Evolutionary conservation across 2,888 invertebrate species (phyloP).

Genomic region (Silvanus unidentatus): DNA sequence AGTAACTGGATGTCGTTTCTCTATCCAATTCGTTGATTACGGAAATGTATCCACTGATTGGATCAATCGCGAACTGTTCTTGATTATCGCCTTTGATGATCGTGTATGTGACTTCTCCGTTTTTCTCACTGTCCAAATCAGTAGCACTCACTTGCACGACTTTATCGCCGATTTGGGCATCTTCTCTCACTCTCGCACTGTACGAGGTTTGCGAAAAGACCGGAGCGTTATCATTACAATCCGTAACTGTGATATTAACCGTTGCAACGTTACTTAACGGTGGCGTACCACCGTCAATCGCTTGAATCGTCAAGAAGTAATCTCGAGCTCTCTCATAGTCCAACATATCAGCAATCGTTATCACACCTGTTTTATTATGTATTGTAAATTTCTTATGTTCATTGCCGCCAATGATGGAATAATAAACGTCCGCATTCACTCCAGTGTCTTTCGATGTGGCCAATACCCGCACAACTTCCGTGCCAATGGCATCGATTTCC

Average conservation of each 20-base stretch:
- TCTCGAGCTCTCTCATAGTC: constrained; percentile 84
- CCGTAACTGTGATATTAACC: constrained; percentile 77
- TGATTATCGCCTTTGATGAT: constrained; percentile 71
- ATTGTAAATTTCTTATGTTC: constrained; percentile 80
- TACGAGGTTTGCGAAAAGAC: constrained; percentile 73
- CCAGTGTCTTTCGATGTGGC: constrained; percentile 93
- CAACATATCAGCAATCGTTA: constrained; percentile 70
- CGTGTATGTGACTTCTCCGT: constrained; percentile 73
- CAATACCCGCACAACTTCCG: constrained; percentile 74
- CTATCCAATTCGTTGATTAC: constrained; percentile 74
- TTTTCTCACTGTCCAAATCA: constrained; percentile 77
- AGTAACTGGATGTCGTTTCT: constrained; percentile 71
- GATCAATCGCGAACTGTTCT: constrained; percentile 73
- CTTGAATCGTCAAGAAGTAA: constrained; percentile 84
- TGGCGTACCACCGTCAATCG: constrained; percentile 82
- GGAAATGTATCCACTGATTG: constrained; percentile 68
- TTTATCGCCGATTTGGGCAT: constrained; percentile 64
- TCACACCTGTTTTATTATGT: constrained; percentile 63
- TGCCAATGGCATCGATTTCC: constrained; percentile 72
- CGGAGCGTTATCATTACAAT: constrained; percentile 85
- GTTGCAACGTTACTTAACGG: constrained; percentile 84
- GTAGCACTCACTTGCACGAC: constrained; percentile 74
- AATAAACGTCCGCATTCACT: constrained; percentile 86
- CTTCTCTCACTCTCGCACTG: constrained; percentile 71
- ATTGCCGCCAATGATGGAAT: constrained; percentile 82